Evolutionary conservation across 2,888 invertebrate genomes (phyloP).

Genomic region (Junonia oenone): DNA sequence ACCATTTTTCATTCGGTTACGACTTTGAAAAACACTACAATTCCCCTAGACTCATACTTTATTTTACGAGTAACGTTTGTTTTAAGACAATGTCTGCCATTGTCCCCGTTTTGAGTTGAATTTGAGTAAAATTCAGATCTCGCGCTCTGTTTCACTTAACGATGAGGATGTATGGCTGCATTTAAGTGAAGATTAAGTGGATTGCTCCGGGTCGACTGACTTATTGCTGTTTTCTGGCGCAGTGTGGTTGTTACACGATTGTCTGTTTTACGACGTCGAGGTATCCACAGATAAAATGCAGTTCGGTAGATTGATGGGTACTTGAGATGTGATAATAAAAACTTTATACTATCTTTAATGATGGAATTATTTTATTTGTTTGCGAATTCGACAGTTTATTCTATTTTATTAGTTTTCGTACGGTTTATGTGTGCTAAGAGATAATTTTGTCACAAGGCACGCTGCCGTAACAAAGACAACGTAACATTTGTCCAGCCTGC

Average conservation of each 20-base stretch:
- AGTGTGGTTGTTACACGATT: conserved; percentile 22
- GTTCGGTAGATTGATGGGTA: conserved; percentile 19
- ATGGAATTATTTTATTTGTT: not conserved
- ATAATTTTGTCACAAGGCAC: too few species aligned
- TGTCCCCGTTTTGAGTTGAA: not conserved
- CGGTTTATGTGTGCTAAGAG: too few species aligned
- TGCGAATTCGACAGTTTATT: not conserved
- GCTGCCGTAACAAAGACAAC: too few species aligned
- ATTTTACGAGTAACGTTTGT: not conserved
- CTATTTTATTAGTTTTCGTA: not conserved
- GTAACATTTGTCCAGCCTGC: too few species aligned
- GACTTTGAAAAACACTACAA: not conserved
- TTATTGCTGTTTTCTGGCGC: conserved; percentile 29
- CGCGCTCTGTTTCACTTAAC: conserved; percentile 24
- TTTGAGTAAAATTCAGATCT: conserved; percentile 12
- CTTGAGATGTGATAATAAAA: conserved; percentile 1
- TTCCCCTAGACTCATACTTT: not conserved
- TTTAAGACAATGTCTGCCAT: not conserved
- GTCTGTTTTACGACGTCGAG: conserved; percentile 23
- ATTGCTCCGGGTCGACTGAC: conserved; percentile 26
- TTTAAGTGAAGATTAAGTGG: conserved; percentile 27
- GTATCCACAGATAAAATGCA: conserved; percentile 13
- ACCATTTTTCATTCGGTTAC: not conserved
- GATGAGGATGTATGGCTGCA: conserved; percentile 20
- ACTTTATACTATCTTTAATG: not conserved